Evolutionary conservation across 2,113 vertebrate species (phyloP), one percentile per base, ranked within the genome.

Genomic region (Argyrosomus japonicus): DNA sequence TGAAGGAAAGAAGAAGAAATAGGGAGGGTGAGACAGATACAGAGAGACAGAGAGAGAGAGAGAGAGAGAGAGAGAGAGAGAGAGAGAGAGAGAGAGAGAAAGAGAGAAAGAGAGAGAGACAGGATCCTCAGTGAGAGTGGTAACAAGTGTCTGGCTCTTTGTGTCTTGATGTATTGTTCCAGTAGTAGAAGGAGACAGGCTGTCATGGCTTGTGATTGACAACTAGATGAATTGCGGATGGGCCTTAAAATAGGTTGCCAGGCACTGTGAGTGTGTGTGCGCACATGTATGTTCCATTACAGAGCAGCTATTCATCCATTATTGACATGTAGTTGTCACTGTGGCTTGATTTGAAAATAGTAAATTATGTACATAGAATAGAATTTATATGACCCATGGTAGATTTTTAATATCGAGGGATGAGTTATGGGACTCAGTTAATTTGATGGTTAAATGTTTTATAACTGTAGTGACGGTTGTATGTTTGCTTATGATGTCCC

Each of bases 141-240:
- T 86, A 89, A 91, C 90, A 90, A 90, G 87, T 88, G 89, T 87
- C 78, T 86, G 81, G 56, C 68, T 90, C 89, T 84, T 91, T 92
- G 89, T 90, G 82, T 85, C 62, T 75, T 88, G 83, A 90, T 85
- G 79, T 79, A 91, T 92, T 91, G 90, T 91, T 86, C 62, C 73
- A 47, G 56, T 54, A 23, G 88, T 81, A 84, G 80, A 74, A 73
- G 85, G 83, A 87, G 90, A 82, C 82, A 80, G 86, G 69, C 21
- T 70, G 82, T 83, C 79, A n/a, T 48, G 77, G 29, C 29, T 61
- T 17, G 23, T 92, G 90, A 93, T 85, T 93, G 93, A 91, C 90
- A 89, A 58, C 53, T 75, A 32, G 63, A 91, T 77, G 79, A 84
- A 88, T 86, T 77, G 81, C 61, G 84, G 72, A 68, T 85, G 72